phyloP scores from a whole-genome alignment of 2,888 invertebrate genomes.

The Troides helena region DNA sequence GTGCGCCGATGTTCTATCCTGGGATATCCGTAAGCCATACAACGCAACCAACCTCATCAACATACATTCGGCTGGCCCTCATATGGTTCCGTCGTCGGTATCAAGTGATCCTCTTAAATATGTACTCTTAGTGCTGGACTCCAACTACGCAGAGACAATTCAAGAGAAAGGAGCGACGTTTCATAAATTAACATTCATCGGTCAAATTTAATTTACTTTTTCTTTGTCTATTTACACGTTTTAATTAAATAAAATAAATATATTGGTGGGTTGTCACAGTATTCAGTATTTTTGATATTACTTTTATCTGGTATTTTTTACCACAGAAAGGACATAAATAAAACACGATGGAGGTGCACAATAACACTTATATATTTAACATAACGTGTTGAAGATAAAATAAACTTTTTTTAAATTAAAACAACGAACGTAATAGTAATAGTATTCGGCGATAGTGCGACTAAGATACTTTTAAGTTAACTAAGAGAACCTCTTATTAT shows the following conservation, averaged over 20 bases:
- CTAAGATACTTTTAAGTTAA: conserved; percentile 22
- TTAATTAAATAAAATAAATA: no score
- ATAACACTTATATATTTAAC: conserved; percentile 77
- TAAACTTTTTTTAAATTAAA: conserved; percentile 79
- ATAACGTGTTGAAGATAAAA: conserved; percentile 76
- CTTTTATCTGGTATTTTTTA: no score
- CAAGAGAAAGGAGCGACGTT: conserved; percentile 61
- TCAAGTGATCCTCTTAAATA: conserved; percentile 74
- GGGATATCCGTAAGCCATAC: conserved; percentile 76
- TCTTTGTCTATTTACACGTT: no score
- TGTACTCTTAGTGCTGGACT: conserved; percentile 79
- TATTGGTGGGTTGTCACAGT: no score
- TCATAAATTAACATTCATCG: conserved; percentile 57
- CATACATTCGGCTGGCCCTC: conserved; percentile 75
- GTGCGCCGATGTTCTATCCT: conserved; percentile 78
- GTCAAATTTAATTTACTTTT: conserved; percentile 35
- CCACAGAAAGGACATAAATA: conserved; percentile 24
- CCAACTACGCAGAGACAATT: conserved; percentile 82
- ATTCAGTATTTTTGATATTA: no score
- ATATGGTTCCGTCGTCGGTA: conserved; percentile 78
- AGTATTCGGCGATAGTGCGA: conserved; percentile 43
- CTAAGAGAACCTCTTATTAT: no score
- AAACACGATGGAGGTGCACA: conserved; percentile 55
- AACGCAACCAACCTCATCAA: conserved; percentile 62
- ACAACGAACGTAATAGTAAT: conserved; percentile 66